These are phyloP conservation scores for Augiades crinisus DNA, from an alignment of 2,888 invertebrate genomes.

Conservation along the genomic window DNA sequence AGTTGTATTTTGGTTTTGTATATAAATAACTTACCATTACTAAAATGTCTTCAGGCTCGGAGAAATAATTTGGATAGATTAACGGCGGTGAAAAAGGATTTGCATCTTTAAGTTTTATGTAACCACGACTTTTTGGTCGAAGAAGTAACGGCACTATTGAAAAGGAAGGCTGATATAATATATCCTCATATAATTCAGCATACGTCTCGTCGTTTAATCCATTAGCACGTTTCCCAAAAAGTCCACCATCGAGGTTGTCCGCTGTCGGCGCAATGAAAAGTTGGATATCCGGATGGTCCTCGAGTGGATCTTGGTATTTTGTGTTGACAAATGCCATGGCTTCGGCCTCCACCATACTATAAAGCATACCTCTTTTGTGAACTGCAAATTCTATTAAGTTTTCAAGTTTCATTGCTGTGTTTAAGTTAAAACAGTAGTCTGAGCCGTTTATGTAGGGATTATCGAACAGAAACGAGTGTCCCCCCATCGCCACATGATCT, in stretches of 20 bases:
- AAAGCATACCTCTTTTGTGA: conserved; percentile 84
- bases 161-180: conserved; percentile 85
- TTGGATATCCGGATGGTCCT: conserved; percentile 91
- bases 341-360: conserved; percentile 89
- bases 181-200: conserved; percentile 85
- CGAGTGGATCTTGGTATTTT: conserved; percentile 83
- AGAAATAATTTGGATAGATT: conserved; percentile 94
- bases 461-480: conserved; percentile 87
- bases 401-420: conserved; percentile 82
- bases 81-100: conserved; percentile 88
- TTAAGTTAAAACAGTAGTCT: conserved; percentile 85
- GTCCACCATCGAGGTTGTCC: conserved; percentile 89
- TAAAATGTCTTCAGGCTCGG: conserved; percentile 86
- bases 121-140: conserved; percentile 87
- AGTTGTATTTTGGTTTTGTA: neutral
- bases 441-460: conserved; percentile 80
- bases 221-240: conserved; percentile 85
- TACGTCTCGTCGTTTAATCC: conserved; percentile 85
- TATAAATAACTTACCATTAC: conserved; percentile 81
- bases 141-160: conserved; percentile 86
- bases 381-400: conserved; percentile 84
- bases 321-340: conserved; percentile 90
- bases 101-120: conserved; percentile 83
- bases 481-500: conserved; percentile 92
- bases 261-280: conserved; percentile 87